These are phyloP conservation scores for Bos javanicus DNA, from an alignment of 2,113 vertebrate species.

Conservation along the genomic window DNA sequence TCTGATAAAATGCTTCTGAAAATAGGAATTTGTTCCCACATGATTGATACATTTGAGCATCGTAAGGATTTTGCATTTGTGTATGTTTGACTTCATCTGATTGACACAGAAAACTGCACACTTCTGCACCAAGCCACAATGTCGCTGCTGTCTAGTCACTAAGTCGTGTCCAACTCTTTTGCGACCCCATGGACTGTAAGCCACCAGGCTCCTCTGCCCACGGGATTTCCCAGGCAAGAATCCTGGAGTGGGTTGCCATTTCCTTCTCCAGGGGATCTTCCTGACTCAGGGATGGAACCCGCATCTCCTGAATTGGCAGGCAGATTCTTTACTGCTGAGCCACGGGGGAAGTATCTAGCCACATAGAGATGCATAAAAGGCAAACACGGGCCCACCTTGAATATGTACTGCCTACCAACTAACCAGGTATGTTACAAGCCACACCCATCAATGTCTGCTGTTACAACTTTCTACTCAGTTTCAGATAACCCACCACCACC, in stretches of 20 bases:
- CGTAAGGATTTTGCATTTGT: not conserved
- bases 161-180: not conserved
- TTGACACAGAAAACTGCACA: not conserved
- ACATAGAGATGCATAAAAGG: fast-evolving
- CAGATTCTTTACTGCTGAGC: not conserved
- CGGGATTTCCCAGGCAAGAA: not conserved
- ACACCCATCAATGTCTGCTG: fast-evolving
- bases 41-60: not conserved
- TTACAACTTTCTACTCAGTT: not conserved
- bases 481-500: not conserved
- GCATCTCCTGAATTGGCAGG: not conserved
- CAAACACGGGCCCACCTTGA: fast-evolving
- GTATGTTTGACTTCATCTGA: not conserved
- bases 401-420: not conserved
- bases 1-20: not conserved
- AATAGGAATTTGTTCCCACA: not conserved
- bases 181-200: not conserved
- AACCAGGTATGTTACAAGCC: not conserved
- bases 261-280: not conserved
- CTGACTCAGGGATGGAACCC: not conserved
- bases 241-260: not conserved
- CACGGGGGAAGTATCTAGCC: not conserved
- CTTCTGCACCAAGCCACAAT: fast-evolving
- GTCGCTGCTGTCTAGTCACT: not conserved
- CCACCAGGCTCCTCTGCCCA: not conserved